These are phyloP conservation scores for Idris sp. DNA, from an alignment of 1,140 invertebrate species.

Conservation along the genomic window DNA sequence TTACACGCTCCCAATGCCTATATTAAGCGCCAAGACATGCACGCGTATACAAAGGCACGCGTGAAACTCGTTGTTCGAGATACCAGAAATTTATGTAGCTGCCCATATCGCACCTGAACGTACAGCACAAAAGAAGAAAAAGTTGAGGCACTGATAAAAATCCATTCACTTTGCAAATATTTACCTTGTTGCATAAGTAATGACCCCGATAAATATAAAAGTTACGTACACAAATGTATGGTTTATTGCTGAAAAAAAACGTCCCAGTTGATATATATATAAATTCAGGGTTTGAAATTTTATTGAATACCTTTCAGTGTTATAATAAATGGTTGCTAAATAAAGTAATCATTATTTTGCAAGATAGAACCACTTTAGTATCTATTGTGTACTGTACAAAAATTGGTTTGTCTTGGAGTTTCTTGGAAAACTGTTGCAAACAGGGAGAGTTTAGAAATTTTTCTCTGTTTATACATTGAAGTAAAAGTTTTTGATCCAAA, in stretches of 20 bases:
- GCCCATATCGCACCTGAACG: constrained; percentile 59
- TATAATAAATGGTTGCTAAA: too few species aligned
- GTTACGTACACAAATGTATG: constrained; percentile 32
- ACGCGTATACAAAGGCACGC: constrained; percentile 61
- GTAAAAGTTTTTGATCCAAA: constrained; percentile 51
- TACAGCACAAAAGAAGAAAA: constrained; percentile 52
- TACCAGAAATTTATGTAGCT: constrained; percentile 63
- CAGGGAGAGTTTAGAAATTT: too few species aligned
- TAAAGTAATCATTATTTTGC: too few species aligned
- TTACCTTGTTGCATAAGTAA: constrained; percentile 61
- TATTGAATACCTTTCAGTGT: too few species aligned
- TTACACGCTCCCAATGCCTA: constrained; percentile 59
- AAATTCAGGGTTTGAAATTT: constrained; percentile 26
- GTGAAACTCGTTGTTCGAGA: constrained; percentile 64
- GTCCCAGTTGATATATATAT: too few species aligned
- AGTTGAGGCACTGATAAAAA: constrained; percentile 50
- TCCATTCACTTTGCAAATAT: constrained; percentile 65
- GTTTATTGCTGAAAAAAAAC: constrained; percentile 20
- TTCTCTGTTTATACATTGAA: too few species aligned
- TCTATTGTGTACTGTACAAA: too few species aligned
- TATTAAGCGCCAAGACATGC: constrained; percentile 58
- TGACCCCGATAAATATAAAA: constrained; percentile 44
- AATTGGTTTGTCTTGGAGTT: too few species aligned
- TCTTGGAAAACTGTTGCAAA: too few species aligned
- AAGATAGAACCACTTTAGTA: too few species aligned